Evolutionary conservation across 2,797 vertebrate genomes (phyloP), one percentile per base, ranked within the genome.

Genomic region (Pseudotriccus pelzelni): DNA sequence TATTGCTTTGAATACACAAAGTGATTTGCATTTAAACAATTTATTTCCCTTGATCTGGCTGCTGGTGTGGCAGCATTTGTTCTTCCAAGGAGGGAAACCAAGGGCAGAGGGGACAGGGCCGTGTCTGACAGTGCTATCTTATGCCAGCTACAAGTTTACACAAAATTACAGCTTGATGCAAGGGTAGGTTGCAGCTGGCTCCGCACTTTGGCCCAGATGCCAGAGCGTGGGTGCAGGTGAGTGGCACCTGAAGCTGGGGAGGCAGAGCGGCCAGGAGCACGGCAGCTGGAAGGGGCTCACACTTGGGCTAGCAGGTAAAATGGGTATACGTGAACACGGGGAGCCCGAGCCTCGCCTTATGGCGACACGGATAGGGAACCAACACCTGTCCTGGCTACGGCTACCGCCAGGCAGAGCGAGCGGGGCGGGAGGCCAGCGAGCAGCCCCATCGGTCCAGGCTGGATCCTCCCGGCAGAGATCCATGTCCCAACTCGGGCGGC

Each of bases 351-450:
- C 4, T 36, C 7, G 66, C 7, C 17, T 22, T 15, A 11, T 3
- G 14, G 34, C 0, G 7, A 7, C 2, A 7, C 0, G 22, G 46
- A 4, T 2, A 7, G 21, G 49, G 24, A 15, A 6, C 15, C 30
- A 1, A 19, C 9, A 15, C 4, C 28, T 21, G 43, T 27, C 20
- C 28, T 25, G 30, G 47, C 1, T 1, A 16, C 41, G 39, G 39
- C 0, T 0, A 9, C 2, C 49, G 1, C 12, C 2, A 1, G 18
- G 30, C 28, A 68, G 6, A 22, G 53, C 49, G 28, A 9, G 13
- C 0, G 1, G 5, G 60, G 44, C 1, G 0, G 55, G 15, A 27
- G n/a, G 22, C 11, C 17, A 13, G 36, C 0, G 4, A 59, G 43
- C 46, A 27, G 36, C 6, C 1, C 3, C 21, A 25, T 7, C 0